Base-by-base conservation (phyloP, 1,140 invertebrate genomes). In the Drosophila leontia region DNA sequence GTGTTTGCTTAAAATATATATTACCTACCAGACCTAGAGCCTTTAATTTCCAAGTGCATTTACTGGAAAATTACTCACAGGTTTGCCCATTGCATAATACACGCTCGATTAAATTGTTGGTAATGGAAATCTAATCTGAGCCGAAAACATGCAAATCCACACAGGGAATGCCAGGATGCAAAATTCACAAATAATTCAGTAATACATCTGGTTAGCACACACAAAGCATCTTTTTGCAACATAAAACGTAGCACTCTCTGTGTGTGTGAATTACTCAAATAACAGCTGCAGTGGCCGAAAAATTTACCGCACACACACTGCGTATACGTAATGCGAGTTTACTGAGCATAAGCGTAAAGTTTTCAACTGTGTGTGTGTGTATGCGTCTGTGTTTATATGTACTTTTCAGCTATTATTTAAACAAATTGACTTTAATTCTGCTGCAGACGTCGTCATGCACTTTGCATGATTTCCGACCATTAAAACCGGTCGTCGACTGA, bases 341-440 rank as follows among this genome's bases (percentile, higher is more conserved):
- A 61, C 48, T 39, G 23, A 68, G 50, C 58, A 41, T n/a, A 42
- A 56, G n/a, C 58, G 15, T 37, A 81, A 86, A 85, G 57, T 85
- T 86, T 55, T 60, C 57, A 11, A 32, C 42, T 26, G 13, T 15
- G 13, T 47, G 19, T 5, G 59, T 62, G 47, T 63, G 59, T 62
- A 44, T 63, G 17, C 51, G 8, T 39, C 17, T 34, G 34, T 34
- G 34, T 51, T 41, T 69, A 44, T 29, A 29, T 41, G 57, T 51
- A 70, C 50, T 70, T 57, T 70, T 62, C 53, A 50, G 59, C 79
- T 78, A 83, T 88, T 80, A 87, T 72, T 76, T 72, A 76, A 87
- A 87, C 83, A 86, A 86, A 86, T 88, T 87, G 80, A 68, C 80
- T 80, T 88, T 75, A 84, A 86, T 87, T 87, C 56, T 56, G 50